Evolutionary conservation across 1,140 invertebrate species (phyloP), one percentile per base, ranked within the genome.

Genomic region (Microplitis demolitor): DNA sequence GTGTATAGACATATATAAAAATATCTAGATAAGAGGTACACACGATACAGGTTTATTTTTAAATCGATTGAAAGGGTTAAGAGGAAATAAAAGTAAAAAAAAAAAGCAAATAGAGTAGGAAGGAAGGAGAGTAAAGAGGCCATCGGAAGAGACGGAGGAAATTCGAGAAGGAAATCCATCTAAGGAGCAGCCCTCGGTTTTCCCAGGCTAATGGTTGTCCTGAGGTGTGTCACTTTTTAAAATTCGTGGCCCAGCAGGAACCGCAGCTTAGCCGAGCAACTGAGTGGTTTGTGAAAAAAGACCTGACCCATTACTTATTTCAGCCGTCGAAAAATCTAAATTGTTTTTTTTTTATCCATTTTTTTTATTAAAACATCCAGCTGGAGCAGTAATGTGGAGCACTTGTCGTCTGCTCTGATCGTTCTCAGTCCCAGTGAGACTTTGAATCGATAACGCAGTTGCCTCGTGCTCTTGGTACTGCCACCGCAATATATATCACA

Each of bases 161-260:
- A 72, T 72, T 72, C 33, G 71, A 72, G 71, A 72, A 72, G 64
- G 71, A 72, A 67, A 72, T 67, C 56, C 50, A 72, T 67, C 39
- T 24, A 67, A 61, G 54, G 64, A 64, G 35, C 71, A 72, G 54
- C 34, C 56, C 16, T 51, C 45, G 34, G n/a, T 4, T 34, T 53
- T 67, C 64, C 56, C 71, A 66, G 64, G 39, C 71, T 72, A 72
- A 72, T 72, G 71, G 63, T 37, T 61, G 33, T 33, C 16, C 35
- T 51, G 53, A 72, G 70, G 71, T 67, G 53, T 67, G 64, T 72
- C 71, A 67, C 71, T 71, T 66, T 72, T 64, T 67, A 72, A 72
- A 72, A 72, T 67, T 54, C 56, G 34, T 13, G 35, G 62, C 35
- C 24, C 56, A 33, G 24, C 24, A 24, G 24, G 24, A 24, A 24